Evolutionary conservation across 2,888 invertebrate genomes (phyloP), one percentile per base, ranked within the genome.

Genomic region (Thalpophila matura): DNA sequence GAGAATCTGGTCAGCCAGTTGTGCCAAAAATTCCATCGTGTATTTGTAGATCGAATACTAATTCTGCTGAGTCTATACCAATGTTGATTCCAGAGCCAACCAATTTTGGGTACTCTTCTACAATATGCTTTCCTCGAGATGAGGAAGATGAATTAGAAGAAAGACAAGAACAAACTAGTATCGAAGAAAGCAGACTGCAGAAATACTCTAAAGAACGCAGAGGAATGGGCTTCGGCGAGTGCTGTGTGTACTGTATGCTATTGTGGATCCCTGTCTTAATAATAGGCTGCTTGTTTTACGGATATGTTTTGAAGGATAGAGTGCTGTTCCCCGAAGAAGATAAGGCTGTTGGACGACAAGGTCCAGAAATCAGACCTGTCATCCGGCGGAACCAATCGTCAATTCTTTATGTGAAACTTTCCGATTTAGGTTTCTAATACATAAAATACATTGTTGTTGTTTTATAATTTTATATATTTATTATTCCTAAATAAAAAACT

Each of bases 351-450:
- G 33, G 3, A 6, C 43, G 54, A 12, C 14, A 12, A 5, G 33
- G 3, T 4, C 2, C 5, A 10, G n/a, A n/a, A 24, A 20, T 47
- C 0, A 37, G 9, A 43, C 14, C 35, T 33, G 12, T 22, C 7
- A 7, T 1, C 7, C 42, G 12, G 4, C 27, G 51, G 22, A 81
- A 81, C 40, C 7, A 45, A 37, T 26, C 45, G 4, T 76, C 86
- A 5, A 29, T 68, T 14, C 74, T 78, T 46, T 51, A 70, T 50
- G 61, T 89, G 2, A 84, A 81, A 64, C 75, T 88, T 3, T 82
- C 90, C 10, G 92, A 91, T 78, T 86, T 92, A 62, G 92, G 92
- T 20, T 92, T 91, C 81, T 91, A 71, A 87, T 49, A 43, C 26
- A 3, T 54, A 40, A 20, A 71, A 87, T 49, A 43, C 26, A 3